Evolutionary conservation across 2,888 invertebrate species (phyloP).

Genomic region (Campopleginae sp.): DNA sequence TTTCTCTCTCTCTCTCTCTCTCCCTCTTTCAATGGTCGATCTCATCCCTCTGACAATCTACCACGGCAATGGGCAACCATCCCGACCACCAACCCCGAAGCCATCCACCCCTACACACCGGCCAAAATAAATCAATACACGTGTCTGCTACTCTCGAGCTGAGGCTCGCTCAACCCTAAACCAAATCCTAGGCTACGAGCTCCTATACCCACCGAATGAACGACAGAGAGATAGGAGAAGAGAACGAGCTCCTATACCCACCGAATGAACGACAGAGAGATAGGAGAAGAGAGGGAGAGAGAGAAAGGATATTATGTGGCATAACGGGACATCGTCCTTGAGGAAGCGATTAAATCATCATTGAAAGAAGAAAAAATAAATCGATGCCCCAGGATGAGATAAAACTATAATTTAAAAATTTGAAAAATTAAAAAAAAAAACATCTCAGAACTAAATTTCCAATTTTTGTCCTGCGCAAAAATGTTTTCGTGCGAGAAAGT

Average conservation of each 20-base stretch:
- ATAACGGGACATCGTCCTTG: constrained; percentile 9
- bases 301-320: background rate
- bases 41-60: constrained; percentile 59
- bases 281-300: background rate
- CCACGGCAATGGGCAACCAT: constrained; percentile 45
- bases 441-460: background rate
- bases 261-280: background rate
- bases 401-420: background rate
- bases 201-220: background rate
- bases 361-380: background rate
- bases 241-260: background rate
- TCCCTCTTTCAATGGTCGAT: constrained; percentile 6
- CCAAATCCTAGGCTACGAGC: constrained; percentile 33
- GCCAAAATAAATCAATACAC: constrained; percentile 84
- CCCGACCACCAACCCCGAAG: constrained; percentile 58
- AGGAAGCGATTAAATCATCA: background rate
- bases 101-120: constrained; percentile 53
- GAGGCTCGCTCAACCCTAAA: constrained; percentile 76
- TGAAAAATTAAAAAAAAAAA: background rate
- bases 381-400: background rate
- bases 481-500: too few species aligned
- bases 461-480: background rate
- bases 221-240: background rate
- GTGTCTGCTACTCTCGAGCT: constrained; percentile 81
- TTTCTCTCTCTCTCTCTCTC: constrained; percentile 32